A percentile compares a stretch with the other conserved stretches of the same genome.
Conservation (phyloP, 2,797 vertebrate species). For the Myotis daubentonii region DNA sequence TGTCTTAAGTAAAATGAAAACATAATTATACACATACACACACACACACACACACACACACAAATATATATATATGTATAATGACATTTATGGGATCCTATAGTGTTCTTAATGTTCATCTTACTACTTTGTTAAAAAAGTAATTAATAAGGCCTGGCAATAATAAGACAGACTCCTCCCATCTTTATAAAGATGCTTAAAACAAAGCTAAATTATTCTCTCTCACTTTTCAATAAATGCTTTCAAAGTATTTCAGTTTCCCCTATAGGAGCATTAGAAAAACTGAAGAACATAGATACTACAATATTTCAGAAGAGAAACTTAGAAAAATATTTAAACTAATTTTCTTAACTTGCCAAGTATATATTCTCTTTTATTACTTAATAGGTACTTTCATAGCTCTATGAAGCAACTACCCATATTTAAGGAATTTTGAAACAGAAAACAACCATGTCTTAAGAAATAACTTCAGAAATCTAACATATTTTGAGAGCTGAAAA, state of each 20-base stretch:
- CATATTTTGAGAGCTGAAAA: background rate
- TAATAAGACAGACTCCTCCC: background rate
- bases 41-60: background rate
- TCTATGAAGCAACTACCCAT: conserved; percentile 45
- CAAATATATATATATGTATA: too few species aligned
- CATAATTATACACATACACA: background rate
- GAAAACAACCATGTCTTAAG: conserved; percentile 2
- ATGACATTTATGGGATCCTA: background rate
- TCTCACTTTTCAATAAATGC: conserved; percentile 36
- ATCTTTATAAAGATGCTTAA: conserved; percentile 45
- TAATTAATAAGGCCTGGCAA: background rate
- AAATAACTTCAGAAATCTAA: conserved; percentile 46
- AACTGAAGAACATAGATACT: conserved; percentile 14
- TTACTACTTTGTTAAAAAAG: conserved; percentile 45
- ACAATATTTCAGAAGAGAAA: background rate
- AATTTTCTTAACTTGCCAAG: conserved; percentile 40
- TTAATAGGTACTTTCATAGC: background rate
- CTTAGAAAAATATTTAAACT: background rate
- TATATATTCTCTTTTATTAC: conserved; percentile 20
- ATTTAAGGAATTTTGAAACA: conserved; percentile 43
- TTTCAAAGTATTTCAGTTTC: conserved; percentile 58
- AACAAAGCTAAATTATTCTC: conserved; percentile 18
- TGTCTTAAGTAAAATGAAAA: background rate
- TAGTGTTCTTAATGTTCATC: background rate
- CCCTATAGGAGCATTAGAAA: background rate